These are phyloP conservation scores for Aurelia sp. DNA, from an alignment of 30 jellyfish, hydroid and myxozoan genomes.

Conservation along the genomic window DNA sequence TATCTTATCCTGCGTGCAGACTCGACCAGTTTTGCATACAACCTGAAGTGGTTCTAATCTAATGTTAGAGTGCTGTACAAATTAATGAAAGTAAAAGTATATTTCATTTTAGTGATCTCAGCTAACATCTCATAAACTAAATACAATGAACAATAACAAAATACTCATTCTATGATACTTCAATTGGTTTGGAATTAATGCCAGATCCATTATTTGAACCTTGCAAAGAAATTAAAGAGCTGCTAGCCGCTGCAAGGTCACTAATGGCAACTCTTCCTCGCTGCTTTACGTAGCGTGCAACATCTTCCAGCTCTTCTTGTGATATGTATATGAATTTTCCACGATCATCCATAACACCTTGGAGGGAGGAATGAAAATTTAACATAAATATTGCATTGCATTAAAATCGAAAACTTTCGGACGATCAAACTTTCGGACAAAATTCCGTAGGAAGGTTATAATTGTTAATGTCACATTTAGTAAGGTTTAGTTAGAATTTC, in stretches of 20 bases:
- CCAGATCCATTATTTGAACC: constrained; percentile 12
- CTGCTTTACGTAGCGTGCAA: constrained; percentile 89
- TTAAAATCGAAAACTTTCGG: too few species aligned
- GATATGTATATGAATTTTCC: constrained; percentile 94
- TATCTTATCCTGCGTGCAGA: too few species aligned
- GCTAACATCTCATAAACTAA: not conserved
- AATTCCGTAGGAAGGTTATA: too few species aligned
- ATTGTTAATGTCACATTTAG: too few species aligned
- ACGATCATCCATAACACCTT: constrained; percentile 99
- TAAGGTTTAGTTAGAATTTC: too few species aligned
- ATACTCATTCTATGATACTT: constrained; percentile 5
- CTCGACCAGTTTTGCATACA: too few species aligned
- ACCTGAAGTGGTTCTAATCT: too few species aligned
- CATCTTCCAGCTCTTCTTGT: constrained; percentile 83
- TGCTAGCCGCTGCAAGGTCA: constrained; percentile 96
- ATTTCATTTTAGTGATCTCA: too few species aligned
- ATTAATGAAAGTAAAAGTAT: too few species aligned
- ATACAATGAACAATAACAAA: not conserved
- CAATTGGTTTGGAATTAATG: constrained; percentile 5
- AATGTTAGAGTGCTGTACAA: too few species aligned
- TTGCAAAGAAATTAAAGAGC: constrained; percentile 69
- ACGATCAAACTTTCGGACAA: too few species aligned
- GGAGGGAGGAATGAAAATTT: not conserved
- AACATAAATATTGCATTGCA: too few species aligned
- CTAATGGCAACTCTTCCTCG: constrained; percentile 95